Evolutionary conservation across 2,113 vertebrate species (phyloP).

Genomic region (Alligator sinensis): DNA sequence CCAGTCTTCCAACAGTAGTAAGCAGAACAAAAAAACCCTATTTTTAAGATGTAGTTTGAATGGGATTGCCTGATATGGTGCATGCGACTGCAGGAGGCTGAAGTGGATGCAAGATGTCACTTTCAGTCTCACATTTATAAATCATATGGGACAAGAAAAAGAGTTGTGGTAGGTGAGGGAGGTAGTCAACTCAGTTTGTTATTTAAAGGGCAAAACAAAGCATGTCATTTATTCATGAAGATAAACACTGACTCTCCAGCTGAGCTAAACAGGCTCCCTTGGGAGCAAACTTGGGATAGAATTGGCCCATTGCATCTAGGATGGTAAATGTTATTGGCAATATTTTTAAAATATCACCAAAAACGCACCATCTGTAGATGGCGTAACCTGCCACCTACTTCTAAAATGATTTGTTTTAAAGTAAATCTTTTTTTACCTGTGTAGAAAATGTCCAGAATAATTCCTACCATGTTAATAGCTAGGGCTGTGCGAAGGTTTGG

Average conservation of each 20-base stretch:
- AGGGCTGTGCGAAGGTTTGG: background rate
- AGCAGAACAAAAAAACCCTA: too few relatives aligned
- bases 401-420: background rate
- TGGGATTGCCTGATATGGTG: too few relatives aligned
- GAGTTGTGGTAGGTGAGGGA: background rate
- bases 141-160: background rate
- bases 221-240: background rate
- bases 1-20: too few relatives aligned
- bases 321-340: constrained; percentile 21
- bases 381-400: background rate
- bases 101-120: too few relatives aligned
- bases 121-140: background rate
- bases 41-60: too few relatives aligned
- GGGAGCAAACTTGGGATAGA: background rate
- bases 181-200: background rate
- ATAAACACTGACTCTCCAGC: background rate
- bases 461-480: background rate
- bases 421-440: background rate
- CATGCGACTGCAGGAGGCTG: too few relatives aligned
- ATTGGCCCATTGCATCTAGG: background rate
- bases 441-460: background rate
- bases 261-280: background rate
- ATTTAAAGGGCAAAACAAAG: background rate
- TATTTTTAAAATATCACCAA: background rate
- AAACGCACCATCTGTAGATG: background rate